Conservation (phyloP, 1,140 invertebrate genomes). For the Penaeus chinensis region DNA sequence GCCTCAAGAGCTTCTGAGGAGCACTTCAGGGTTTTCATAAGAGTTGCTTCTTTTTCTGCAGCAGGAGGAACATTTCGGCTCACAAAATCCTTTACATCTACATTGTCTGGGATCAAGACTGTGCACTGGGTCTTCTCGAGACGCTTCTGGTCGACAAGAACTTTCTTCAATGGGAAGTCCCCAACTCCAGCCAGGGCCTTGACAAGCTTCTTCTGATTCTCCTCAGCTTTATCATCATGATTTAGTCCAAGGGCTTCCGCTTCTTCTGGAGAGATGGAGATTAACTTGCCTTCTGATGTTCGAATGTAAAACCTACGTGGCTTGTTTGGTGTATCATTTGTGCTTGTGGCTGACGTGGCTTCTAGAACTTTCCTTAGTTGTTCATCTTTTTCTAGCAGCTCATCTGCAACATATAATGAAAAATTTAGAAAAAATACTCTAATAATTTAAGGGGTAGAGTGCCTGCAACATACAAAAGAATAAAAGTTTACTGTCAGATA, state of each 20-base stretch:
- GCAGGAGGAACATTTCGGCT: conserved; percentile 39
- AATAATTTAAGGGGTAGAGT: no score
- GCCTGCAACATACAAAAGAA: no score
- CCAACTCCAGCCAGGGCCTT: conserved; percentile 30
- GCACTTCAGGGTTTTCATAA: conserved; percentile 23
- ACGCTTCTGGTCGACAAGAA: background rate
- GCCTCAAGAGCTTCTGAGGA: background rate
- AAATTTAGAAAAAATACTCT: no score
- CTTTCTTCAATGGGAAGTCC: background rate
- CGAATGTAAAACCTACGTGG: conserved; percentile 39
- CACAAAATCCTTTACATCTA: conserved; percentile 46
- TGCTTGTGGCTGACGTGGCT: background rate
- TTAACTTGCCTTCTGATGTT: conserved; percentile 42
- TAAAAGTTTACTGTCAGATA: no score
- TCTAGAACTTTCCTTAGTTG: conserved; percentile 34
- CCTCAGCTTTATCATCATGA: conserved; percentile 39
- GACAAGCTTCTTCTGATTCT: conserved; percentile 40
- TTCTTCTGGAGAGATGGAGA: conserved; percentile 37
- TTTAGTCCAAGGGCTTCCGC: conserved; percentile 41
- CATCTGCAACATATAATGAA: background rate
- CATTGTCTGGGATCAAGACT: conserved; percentile 38
- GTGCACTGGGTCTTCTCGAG: background rate
- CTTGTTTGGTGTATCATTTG: background rate
- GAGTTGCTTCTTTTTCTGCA: conserved; percentile 38
- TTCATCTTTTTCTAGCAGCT: conserved; percentile 45